A percentile compares a stretch with the other conserved stretches of the same genome.
These are phyloP conservation scores for Phaonia tiefii DNA, from an alignment of 2,888 invertebrate species.

Conservation along the genomic window DNA sequence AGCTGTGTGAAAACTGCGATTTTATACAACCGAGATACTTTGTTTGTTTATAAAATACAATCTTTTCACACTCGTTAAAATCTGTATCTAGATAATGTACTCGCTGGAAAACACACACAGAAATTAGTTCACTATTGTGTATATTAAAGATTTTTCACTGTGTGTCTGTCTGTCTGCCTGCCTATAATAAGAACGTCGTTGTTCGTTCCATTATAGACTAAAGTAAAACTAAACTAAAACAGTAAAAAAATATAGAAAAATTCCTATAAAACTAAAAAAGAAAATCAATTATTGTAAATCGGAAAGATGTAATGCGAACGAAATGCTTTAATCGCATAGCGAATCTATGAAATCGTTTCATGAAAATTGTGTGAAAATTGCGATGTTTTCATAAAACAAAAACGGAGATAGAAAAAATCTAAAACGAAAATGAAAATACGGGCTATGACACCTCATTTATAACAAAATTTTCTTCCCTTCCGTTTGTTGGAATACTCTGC, in stretches of 20 bases:
- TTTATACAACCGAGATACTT: no score
- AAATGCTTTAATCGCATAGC: no score
- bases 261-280: background rate
- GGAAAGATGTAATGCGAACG: background rate
- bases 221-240: no score
- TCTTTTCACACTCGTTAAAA: no score
- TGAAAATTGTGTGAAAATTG: constrained; percentile 29
- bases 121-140: constrained; percentile 69
- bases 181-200: constrained; percentile 49
- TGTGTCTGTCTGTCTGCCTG: constrained; percentile 56
- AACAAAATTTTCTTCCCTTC: constrained; percentile 7
- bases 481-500: constrained; percentile 22
- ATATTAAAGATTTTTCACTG: constrained; percentile 69
- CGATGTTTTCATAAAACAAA: constrained; percentile 29
- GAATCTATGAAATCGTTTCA: constrained; percentile 9
- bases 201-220: no score
- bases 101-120: constrained; percentile 57
- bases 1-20: no score
- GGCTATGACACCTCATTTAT: constrained; percentile 45
- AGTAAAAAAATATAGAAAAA: background rate
- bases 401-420: no score
- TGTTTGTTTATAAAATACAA: no score
- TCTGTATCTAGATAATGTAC: constrained; percentile 59
- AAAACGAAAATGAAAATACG: constrained; percentile 45
- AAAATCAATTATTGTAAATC: background rate